Base-by-base conservation (phyloP, 2,797 vertebrate species). In the Sus cebifrons region DNA sequence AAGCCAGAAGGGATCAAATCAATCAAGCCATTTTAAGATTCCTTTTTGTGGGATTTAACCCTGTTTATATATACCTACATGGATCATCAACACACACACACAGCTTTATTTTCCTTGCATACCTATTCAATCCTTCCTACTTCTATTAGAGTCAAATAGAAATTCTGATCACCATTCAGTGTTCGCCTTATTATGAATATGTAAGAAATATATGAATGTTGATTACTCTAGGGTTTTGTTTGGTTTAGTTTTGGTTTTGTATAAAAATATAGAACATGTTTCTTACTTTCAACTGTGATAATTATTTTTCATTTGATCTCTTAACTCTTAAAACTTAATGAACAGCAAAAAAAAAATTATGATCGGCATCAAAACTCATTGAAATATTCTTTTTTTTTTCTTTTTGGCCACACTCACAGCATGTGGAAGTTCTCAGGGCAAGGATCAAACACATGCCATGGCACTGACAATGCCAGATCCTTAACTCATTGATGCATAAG, bases 281-380 rank as follows among this genome's bases (percentile, higher is more conserved):
- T 27, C 58, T 89, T 88, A 81, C 52, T 52, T 93, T 97, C 64
- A 88, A 16, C 67, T 94, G 0, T 95, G 86, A 85, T 83, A 94
- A 62, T 87, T 23, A n/a, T 79, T 93, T 86, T 96, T 54, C 23
- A 1, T 75, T 92, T 85, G 68, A 16, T 52, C 44, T 96, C 44
- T n/a, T 96, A 88, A 83, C 65, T 87, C 74, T 94, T 93, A 91
- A 97, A 95, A 88, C 91, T 73, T 86, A 87, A 82, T 58, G 3
- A 74, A 67, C 23, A 40, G 9, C 6, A 49, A 49, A 49, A 49
- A 49, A 49, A 49, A 49, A 49, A 49, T 49, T 49, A 49, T 49
- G 4, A 74, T 71, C 23, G 32, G 2, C 93, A 18, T 86, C 67
- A 86, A 79, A 95, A 83, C 21, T 67, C 68, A 85, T 40, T 91